Base-by-base conservation (phyloP, 2,888 invertebrate genomes). In the Hydrotaea cyrtoneurina region DNA sequence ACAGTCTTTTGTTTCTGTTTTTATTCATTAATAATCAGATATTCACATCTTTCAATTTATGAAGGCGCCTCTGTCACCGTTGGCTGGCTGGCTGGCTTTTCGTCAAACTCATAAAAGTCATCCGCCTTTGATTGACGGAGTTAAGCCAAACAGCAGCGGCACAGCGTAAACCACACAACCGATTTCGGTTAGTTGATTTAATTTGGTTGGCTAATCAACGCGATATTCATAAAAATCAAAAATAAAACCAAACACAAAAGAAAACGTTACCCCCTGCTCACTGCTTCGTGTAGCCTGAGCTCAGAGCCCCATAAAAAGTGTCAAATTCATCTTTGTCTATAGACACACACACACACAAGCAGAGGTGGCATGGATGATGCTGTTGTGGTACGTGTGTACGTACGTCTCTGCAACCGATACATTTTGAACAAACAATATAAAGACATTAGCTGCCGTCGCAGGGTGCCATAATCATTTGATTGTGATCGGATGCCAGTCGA, bases 361-460 rank as follows among this genome's bases (percentile, higher is more conserved):
- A 39, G 8, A 31, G 64, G 36, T n/a, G 36, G 17, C n/a, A n/a
- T n/a, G n/a, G n/a, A n/a, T n/a, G n/a, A n/a, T n/a, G n/a, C n/a
- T 31, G 39, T 1, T 17, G 64, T 36, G 64, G 36, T 64, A 36
- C 64, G 36, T 64, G 36, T 36, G 11, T 23, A 59, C 15, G 23
- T 15, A 26, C 59, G 59, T 59, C 19, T 43, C 66, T 36, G 36
- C 31, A 36, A 36, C 64, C 64, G 64, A 64, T 64, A 64, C 39
- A 66, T 21, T 66, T 36, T 7, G 21, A 36, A 17, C 55, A 79
- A 55, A 82, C 31, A 31, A 79, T 79, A 83, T 85, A 77, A 82
- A 86, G 84, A 84, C 75, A 86, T 86, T 78, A 86, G 80, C 82
- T 82, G 80, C 82, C 80, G 74, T 80, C 79, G 78, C 84, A 82